A percentile compares a stretch with the other conserved stretches of the same genome.
These are phyloP conservation scores for Drosophila orena DNA, from an alignment of 1,140 invertebrate species.

Conservation along the genomic window DNA sequence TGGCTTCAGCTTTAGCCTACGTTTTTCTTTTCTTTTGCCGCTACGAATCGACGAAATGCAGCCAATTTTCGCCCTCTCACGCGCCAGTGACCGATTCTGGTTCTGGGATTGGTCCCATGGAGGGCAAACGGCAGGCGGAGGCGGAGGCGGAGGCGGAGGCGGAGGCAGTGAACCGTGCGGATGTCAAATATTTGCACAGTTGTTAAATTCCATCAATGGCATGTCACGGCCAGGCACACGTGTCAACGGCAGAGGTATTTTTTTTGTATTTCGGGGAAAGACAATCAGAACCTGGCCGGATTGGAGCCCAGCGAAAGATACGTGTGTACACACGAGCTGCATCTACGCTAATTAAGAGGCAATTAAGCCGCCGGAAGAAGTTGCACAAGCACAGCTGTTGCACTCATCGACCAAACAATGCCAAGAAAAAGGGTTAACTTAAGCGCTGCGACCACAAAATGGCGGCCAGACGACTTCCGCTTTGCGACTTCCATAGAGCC, in stretches of 20 bases:
- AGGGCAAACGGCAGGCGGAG: background rate
- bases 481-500: constrained; percentile 8
- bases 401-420: constrained; percentile 7
- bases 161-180: constrained; percentile 19
- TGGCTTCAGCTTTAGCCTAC: background rate
- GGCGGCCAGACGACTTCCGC: constrained; percentile 35
- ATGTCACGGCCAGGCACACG: constrained; percentile 36
- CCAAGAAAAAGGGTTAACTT: constrained; percentile 36
- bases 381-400: constrained; percentile 63
- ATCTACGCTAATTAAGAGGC: constrained; percentile 76
- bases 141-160: background rate
- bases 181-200: constrained; percentile 75
- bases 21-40: no score
- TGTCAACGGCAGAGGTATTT: constrained; percentile 16
- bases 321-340: background rate
- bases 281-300: background rate
- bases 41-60: constrained; percentile 45
- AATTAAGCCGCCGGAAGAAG: constrained; percentile 61
- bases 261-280: background rate
- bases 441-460: constrained; percentile 46
- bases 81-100: constrained; percentile 65
- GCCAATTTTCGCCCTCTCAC: constrained; percentile 69
- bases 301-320: background rate
- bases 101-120: constrained; percentile 8
- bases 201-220: constrained; percentile 74